Conservation (phyloP, 2,113 vertebrate genomes). For the Dascyllus trimaculatus region DNA sequence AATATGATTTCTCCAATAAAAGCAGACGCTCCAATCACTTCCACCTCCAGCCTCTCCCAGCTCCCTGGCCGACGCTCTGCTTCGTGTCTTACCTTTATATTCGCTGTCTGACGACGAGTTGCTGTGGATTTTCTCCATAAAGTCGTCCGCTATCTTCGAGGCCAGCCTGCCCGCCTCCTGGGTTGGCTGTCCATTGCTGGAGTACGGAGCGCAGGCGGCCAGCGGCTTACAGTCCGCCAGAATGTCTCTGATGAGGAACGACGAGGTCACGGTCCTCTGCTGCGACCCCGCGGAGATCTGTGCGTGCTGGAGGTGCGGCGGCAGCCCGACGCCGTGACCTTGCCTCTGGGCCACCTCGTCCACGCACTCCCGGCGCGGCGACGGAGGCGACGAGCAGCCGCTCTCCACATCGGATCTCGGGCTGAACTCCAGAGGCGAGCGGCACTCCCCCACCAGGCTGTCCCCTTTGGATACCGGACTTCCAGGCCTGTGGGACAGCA, state of each 20-base stretch:
- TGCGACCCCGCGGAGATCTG: constrained; percentile 93
- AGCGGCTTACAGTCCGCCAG: constrained; percentile 97
- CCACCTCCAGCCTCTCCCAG: too few relatives aligned
- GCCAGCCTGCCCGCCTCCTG: constrained; percentile 90
- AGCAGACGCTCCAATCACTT: too few relatives aligned
- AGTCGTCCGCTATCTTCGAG: constrained; percentile 92
- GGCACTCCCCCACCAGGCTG: constrained; percentile 89
- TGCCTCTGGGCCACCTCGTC: constrained; percentile 87
- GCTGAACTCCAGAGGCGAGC: constrained; percentile 95
- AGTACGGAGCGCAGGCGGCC: constrained; percentile 97
- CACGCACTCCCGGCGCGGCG: constrained; percentile 91
- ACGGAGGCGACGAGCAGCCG: constrained; percentile 93
- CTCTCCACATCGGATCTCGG: constrained; percentile 94
- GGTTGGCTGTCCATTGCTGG: constrained; percentile 92
- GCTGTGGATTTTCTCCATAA: constrained; percentile 94
- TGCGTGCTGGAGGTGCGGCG: constrained; percentile 89
- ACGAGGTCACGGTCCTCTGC: constrained; percentile 96
- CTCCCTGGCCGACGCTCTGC: not conserved
- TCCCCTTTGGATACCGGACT: constrained; percentile 94
- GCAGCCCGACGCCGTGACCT: constrained; percentile 82
- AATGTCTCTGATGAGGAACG: constrained; percentile 98
- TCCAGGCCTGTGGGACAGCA: constrained; percentile 94
- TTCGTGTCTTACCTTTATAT: constrained; percentile 92
- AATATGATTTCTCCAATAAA: too few relatives aligned
- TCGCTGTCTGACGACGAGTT: constrained; percentile 95